phyloP scores from a whole-genome alignment of 2,113 vertebrate species.

The Cricetomys ansorgei region DNA sequence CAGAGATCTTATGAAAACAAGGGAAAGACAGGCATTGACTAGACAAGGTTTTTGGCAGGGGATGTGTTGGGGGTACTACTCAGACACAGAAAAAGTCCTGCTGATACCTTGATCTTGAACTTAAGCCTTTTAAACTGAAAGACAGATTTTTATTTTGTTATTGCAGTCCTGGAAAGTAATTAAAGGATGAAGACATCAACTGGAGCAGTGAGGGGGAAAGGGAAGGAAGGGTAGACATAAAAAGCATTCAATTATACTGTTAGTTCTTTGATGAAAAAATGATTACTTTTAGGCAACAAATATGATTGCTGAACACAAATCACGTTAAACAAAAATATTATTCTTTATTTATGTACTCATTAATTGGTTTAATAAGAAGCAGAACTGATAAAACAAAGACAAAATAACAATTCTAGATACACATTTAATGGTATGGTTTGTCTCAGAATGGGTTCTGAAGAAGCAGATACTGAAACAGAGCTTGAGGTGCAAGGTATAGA shows the following conservation, averaged over 20 bases:
- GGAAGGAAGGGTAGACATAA: neutral
- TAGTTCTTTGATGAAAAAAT: neutral
- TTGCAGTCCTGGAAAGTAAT: neutral
- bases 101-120: neutral
- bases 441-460: neutral
- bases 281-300: neutral
- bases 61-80: no score
- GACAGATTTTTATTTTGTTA: neutral
- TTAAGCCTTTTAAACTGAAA: neutral
- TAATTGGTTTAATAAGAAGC: neutral
- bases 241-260: neutral
- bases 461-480: neutral
- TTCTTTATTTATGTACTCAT: neutral
- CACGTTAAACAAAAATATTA: neutral
- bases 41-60: no score
- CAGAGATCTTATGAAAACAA: neutral
- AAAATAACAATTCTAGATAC: neutral
- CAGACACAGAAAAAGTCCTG: neutral
- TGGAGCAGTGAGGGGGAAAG: neutral
- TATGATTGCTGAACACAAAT: neutral
- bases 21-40: neutral
- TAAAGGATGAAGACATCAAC: neutral
- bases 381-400: neutral
- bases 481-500: neutral
- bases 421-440: neutral